Percentiles rank a stretch among this genome's conserved stretches.
Evolutionary conservation across 2,888 invertebrate species (phyloP).

Genomic region (Zygothrica quintamaculata): DNA sequence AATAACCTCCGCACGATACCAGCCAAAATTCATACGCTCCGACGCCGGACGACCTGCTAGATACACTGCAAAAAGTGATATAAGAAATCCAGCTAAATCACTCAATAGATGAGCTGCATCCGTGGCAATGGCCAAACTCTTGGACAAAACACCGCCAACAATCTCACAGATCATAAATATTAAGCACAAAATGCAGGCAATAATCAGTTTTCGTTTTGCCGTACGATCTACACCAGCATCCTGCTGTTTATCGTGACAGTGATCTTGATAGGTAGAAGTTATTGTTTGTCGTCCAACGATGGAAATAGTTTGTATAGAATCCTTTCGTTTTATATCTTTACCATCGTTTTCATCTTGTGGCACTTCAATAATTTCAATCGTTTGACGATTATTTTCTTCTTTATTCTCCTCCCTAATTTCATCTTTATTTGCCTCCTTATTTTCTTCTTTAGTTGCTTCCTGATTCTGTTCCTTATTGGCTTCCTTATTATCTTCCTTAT

Average conservation of each 20-base stretch:
- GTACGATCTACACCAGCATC: slow-evolving; percentile 34
- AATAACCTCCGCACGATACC: slow-evolving; percentile 97
- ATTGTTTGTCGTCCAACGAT: slow-evolving; percentile 50
- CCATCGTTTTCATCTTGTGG: neutral
- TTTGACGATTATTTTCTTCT: too few species aligned
- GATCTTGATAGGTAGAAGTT: slow-evolving; percentile 39
- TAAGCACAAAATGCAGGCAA: slow-evolving; percentile 54
- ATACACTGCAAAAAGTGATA: slow-evolving; percentile 59
- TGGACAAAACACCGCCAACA: slow-evolving; percentile 56
- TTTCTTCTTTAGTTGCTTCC: too few species aligned
- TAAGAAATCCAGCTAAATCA: slow-evolving; percentile 62
- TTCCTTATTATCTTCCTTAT: too few species aligned
- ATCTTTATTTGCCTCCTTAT: too few species aligned
- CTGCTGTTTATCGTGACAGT: slow-evolving; percentile 47
- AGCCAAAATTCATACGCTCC: slow-evolving; percentile 93
- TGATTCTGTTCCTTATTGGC: too few species aligned
- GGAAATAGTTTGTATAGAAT: slow-evolving; percentile 54
- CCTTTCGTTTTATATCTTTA: slow-evolving; percentile 18
- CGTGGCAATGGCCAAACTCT: slow-evolving; percentile 68
- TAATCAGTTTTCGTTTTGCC: slow-evolving; percentile 54
- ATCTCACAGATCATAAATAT: slow-evolving; percentile 58
- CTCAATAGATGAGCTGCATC: slow-evolving; percentile 68
- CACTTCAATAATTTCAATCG: too few species aligned
- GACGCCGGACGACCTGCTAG: slow-evolving; percentile 56
- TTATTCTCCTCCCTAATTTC: too few species aligned